phyloP scores from a whole-genome alignment of 2,888 invertebrate genomes.

The Cryptus armator region DNA sequence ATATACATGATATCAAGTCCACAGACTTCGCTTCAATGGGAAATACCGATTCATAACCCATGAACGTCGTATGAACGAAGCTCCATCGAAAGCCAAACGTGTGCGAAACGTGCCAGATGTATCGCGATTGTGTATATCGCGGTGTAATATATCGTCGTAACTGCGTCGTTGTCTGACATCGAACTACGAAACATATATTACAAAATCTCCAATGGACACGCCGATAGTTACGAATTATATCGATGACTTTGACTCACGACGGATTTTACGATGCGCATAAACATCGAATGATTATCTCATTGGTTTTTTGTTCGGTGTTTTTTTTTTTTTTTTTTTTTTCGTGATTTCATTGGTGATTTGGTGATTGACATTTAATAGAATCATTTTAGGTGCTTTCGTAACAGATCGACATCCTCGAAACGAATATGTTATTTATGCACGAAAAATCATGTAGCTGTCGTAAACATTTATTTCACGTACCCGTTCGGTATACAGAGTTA shows the following conservation, averaged over 20 bases:
- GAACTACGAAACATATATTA: neutral
- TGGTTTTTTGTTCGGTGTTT: too few relatives aligned
- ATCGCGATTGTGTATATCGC: constrained; percentile 7
- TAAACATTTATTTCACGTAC: neutral
- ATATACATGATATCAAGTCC: constrained; percentile 49
- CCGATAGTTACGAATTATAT: neutral
- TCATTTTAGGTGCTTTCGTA: too few relatives aligned
- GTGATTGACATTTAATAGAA: neutral
- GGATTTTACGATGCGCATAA: neutral
- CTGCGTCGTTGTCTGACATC: constrained; percentile 14
- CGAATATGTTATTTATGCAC: too few relatives aligned
- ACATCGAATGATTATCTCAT: neutral
- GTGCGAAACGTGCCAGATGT: constrained; percentile 19
- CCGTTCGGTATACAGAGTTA: neutral
- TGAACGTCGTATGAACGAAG: constrained; percentile 39
- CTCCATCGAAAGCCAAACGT: constrained; percentile 29
- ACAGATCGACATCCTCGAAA: too few relatives aligned
- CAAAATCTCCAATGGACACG: neutral
- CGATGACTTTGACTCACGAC: neutral
- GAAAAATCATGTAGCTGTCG: too few relatives aligned
- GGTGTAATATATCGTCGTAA: constrained; percentile 21
- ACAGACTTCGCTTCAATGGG: constrained; percentile 54
- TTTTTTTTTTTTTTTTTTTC: too few relatives aligned
- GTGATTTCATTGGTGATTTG: too few relatives aligned
- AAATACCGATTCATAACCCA: constrained; percentile 63